Evolutionary conservation across 1,140 invertebrate genomes (phyloP), one percentile per base, ranked within the genome.

Genomic region (Aplysia californica): DNA sequence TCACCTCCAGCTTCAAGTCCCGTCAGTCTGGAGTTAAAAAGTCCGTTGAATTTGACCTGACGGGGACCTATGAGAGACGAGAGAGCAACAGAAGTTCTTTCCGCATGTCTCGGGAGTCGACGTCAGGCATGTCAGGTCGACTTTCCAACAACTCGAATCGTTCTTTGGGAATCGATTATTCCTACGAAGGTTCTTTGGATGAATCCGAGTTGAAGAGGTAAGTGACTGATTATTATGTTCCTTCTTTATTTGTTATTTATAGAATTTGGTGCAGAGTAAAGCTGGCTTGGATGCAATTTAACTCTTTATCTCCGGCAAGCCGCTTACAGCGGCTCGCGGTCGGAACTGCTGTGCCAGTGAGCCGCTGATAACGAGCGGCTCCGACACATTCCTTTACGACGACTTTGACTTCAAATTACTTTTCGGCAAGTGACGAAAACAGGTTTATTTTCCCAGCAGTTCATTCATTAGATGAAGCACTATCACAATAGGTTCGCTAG

Each of bases 81-180:
- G 21, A 79, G 72, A 59, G 71, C 55, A 61, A 55, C 29, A 26
- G 36, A 2, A 38, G 66, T 23, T n/a, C n/a, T n/a, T n/a, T n/a
- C n/a, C n/a, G n/a, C n/a, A 31, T 4, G 21, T 79, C 80, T 61
- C 21, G 39, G 66, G 66, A 68, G 5, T 44, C 26, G 2, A 6
- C 58, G 29, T 61, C 58, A 10, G 6, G 58, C 20, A 6, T 23
- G 29, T 61, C 58, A 61, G 29, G 6, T 10, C 26, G 6, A 61
- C 26, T 26, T 6, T 10, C 10, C 18, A 6, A 61, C 10, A 61
- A 31, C 77, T 6, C 39, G 71, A 3, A 64, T 4, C 64, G 70
- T 26, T 85, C 83, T 6, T 50, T 83, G 1, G 84, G 84, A 6
- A 50, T 85, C 29, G 82, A 78, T n/a, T 85, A 87, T 64, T 85